phyloP scores from a whole-genome alignment of 2,113 vertebrate species.

The Microcebus griseorufus region DNA sequence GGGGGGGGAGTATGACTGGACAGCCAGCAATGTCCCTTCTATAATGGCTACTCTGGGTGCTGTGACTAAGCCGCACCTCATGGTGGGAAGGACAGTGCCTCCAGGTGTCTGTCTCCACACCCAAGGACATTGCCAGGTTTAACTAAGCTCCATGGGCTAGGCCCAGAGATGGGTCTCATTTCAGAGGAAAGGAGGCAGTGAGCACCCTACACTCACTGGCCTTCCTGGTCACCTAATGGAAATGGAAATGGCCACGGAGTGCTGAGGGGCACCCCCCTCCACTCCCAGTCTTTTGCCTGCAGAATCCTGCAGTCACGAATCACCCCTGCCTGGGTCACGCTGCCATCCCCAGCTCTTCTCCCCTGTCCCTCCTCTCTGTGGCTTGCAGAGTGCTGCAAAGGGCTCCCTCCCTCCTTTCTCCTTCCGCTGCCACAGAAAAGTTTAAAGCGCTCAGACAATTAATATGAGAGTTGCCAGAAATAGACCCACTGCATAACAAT shows the following conservation, averaged over 20 bases:
- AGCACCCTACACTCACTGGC: background rate
- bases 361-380: background rate
- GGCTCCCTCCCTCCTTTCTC: constrained; percentile 82
- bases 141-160: background rate
- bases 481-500: constrained; percentile 95
- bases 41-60: background rate
- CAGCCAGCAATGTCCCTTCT: background rate
- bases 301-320: constrained; percentile 19
- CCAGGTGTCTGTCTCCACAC: background rate
- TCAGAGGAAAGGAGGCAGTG: background rate
- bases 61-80: background rate
- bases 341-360: background rate
- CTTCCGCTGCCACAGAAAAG: constrained; percentile 86
- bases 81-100: background rate
- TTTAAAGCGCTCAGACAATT: constrained; percentile 90
- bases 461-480: constrained; percentile 97
- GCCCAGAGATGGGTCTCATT: background rate
- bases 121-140: background rate
- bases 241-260: background rate
- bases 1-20: background rate
- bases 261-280: background rate
- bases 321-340: background rate
- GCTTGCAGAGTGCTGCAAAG: constrained; percentile 37
- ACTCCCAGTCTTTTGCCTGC: background rate
- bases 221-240: background rate